Evolutionary conservation across 2,113 vertebrate species (phyloP), one percentile per base, ranked within the genome.

Genomic region (Numenius arquata): DNA sequence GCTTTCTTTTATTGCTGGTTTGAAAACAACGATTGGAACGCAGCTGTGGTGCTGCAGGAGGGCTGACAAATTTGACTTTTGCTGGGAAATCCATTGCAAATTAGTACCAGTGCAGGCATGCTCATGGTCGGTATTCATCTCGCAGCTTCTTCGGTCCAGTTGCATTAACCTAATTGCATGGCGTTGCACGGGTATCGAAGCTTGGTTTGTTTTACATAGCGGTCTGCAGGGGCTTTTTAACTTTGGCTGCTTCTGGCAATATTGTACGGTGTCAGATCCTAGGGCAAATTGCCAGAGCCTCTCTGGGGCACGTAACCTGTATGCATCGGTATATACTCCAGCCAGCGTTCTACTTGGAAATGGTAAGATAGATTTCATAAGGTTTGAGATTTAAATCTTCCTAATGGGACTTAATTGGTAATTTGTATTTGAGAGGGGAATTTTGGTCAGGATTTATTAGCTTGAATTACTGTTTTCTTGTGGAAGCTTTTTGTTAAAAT

Each of bases 191-290:
- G 18, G 23, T 5, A 21, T 16, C 6, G 12, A 7, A 40, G 22
- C 16, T 17, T 23, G 40, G 36, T 36, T 74, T 22, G 56, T 17
- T 65, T 47, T 26, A 11, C 6, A 0, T 6, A 15, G 9, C 5
- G 4, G 10, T 17, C 41, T 56, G 19, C 43, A 47, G 50, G 62
- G 47, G 62, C 13, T 38, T 65, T 67, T 18, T 36, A 22, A 26
- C n/a, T 30, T 13, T 23, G 45, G 41, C 48, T 68, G 48, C 73
- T 27, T 26, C 0, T 32, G 59, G 66, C 41, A 18, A 2, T 5
- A 0, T 8, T 3, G 15, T 6, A 3, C 16, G 43, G 40, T 1
- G 1, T 38, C 48, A 13, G 34, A 17, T 32, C 8, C 45, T 4
- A 6, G 30, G n/a, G n/a, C 38, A 10, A 25, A 11, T 8, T 36